Conservation (phyloP, 2,888 invertebrate genomes). For the Caenorhabditis sulstoni region DNA sequence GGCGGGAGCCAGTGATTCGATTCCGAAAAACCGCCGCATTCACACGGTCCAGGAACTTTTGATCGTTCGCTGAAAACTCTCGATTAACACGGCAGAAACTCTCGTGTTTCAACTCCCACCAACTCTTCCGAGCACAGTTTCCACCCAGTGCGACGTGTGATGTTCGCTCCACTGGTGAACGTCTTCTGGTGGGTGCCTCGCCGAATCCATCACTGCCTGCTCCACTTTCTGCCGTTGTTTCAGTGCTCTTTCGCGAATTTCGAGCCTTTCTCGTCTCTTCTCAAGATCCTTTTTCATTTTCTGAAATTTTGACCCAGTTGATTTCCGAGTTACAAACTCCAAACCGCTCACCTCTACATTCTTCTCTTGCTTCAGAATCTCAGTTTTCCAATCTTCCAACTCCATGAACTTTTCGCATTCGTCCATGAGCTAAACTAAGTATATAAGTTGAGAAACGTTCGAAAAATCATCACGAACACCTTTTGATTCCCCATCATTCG, state of each 20-base stretch:
- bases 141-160: conserved; percentile 72
- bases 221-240: conserved; percentile 60
- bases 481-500: conserved; percentile 47
- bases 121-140: conserved; percentile 53
- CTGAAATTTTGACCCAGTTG: conserved; percentile 27
- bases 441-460: too few relatives aligned
- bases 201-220: conserved; percentile 53
- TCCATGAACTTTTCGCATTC: conserved; percentile 71
- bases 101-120: too few relatives aligned
- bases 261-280: conserved; percentile 69
- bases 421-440: conserved; percentile 55
- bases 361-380: conserved; percentile 69
- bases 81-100: too few relatives aligned
- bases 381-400: conserved; percentile 72
- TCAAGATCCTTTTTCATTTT: conserved; percentile 69
- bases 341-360: conserved; percentile 62
- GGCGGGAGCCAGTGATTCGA: conserved; percentile 71
- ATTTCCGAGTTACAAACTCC: neutral
- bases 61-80: conserved; percentile 58
- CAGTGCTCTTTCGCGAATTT: conserved; percentile 69
- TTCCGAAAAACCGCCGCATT: conserved; percentile 68
- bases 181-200: conserved; percentile 60
- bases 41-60: conserved; percentile 65
- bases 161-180: conserved; percentile 73
- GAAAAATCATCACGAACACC: neutral